Evolutionary conservation across 2,113 vertebrate genomes (phyloP), one percentile per base, ranked within the genome.

Genomic region (Lepus americanus): DNA sequence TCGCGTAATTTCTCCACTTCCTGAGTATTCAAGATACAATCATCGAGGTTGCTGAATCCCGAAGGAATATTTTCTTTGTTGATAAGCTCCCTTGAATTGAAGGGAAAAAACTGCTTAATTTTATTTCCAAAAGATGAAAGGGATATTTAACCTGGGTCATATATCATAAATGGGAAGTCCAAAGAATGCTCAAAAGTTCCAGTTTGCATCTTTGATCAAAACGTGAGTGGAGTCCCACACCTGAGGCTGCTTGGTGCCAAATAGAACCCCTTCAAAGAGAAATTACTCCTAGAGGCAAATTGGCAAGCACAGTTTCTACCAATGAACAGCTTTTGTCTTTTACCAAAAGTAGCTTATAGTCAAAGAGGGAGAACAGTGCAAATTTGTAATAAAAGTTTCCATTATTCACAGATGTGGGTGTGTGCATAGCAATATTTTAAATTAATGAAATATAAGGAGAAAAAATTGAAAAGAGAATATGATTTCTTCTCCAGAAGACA

Each of bases 11-110:
- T 98, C 95, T 98, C 98, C 51, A 95, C 95, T 74, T 99, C 99
- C 96, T 98, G 98, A 69, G 92, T 92, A 81, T 95, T 97, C 83
- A 98, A 97, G 96, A 96, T 96, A 94, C 97, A 98, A 31, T 98
- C 98, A 88, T 98, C 98, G 69, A 97, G 97, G 94, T 66, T 97
- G 90, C 67, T 94, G 55, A 98, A 96, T 81, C 97, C 98, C 87
- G 98, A 99, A 2, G 98, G 99, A 97, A 99, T 98, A 98, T 99
- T 99, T 98, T 99, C 99, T 97, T 99, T 99, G 98, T 99, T 99
- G 98, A 98, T 78, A 94, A 98, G 97, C 88, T 98, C 98, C 97
- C 98, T 98, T 79, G 49, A 96, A 94, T 73, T 81, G 5, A 93
- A 96, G 87, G 80, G 53, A 39, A 77, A 79, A 90, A 67, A 70